Base-by-base conservation (phyloP, 1,140 invertebrate genomes). In the Battus philenor region DNA sequence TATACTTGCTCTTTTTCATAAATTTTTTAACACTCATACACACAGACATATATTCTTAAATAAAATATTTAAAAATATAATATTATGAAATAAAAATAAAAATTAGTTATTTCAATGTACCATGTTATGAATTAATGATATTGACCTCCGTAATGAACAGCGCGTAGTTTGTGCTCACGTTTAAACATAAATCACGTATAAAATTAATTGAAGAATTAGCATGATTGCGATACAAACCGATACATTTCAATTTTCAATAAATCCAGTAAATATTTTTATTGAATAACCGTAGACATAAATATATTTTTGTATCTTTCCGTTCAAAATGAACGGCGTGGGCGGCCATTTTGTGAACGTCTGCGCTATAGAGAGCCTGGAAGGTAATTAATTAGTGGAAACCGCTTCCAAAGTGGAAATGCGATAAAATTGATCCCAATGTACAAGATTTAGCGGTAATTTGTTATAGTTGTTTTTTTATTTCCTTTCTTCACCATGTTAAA, bases 381-480 rank as follows among this genome's bases (percentile, higher is more conserved):
- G 63, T 65, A 70, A 70, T 70, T 70, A 70, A 70, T 70, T 70
- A 62, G 56, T 59, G 54, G 62, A 60, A 56, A 67, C 60, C 50
- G 50, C 57, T 56, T 53, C 54, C 46, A 56, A 62, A 67, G 63
- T 70, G 63, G 62, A 49, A 54, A 52, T 47, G 55, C 17, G 48
- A 54, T 56, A 56, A 48, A 33, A 41, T 24, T 32, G 16, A 24
- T 18, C 2, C 38, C 10, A 51, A 43, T 13, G 11, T 0, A 46
- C 15, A 47, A 50, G 44, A 29, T 11, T 2, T 1, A 34, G 58
- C 57, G 51, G 15, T 4, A 26, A 4, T 22, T 11, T 11, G 6
- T 11, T 11, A 11, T 11, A 5, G 29, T n/a, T n/a, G n/a, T n/a
- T n/a, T n/a, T n/a, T n/a, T n/a, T n/a, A n/a, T n/a, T n/a, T n/a